Base-by-base conservation (phyloP, 2,888 invertebrate genomes). In the Dolomedes plantarius region DNA sequence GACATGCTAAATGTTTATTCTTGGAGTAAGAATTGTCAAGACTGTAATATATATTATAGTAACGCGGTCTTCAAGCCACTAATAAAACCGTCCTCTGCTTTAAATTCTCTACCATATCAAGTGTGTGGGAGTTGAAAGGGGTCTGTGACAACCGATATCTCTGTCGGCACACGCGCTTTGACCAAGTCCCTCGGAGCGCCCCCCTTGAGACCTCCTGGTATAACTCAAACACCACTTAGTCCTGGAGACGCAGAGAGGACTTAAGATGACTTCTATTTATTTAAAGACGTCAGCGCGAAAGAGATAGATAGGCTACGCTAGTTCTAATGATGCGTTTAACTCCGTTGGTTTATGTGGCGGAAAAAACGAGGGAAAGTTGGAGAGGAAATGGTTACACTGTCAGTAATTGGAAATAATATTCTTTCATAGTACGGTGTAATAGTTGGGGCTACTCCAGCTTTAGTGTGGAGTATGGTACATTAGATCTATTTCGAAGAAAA, bases 191-290 rank as follows among this genome's bases (percentile, higher is more conserved):
- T 56, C 16, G 29, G 41, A 31, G 67, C 11, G 28, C 65, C 67
- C 75, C 64, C 65, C 32, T 46, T 32, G 41, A 28, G 74, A 74
- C 56, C 74, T 74, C 81, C 81, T 81, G 81, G 81, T 67, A 81
- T 74, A 81, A 81, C 81, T 81, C 81, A 81, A 68, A 50, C 74
- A 74, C 67, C 81, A 74, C 68, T 74, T 81, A 74, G 74, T 56
- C 27, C 74, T 11, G n/a, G 36, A 28, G 9, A 36, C 27, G 36
- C 7, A 19, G 67, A 19, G 29, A 32, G 65, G 64, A 41, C 39
- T 16, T 64, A 46, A 76, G 31, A 28, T 28, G 69, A 36, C 23
- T n/a, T 69, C 39, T 78, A 62, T 78, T 62, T 69, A 69, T 71
- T 78, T 78, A 68, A 28, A 31, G 67, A 65, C 31, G n/a, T 76